Percentiles rank a stretch among this genome's conserved stretches.
Conservation (phyloP, 2,797 vertebrate species). For the Allochrocebus solatus region DNA sequence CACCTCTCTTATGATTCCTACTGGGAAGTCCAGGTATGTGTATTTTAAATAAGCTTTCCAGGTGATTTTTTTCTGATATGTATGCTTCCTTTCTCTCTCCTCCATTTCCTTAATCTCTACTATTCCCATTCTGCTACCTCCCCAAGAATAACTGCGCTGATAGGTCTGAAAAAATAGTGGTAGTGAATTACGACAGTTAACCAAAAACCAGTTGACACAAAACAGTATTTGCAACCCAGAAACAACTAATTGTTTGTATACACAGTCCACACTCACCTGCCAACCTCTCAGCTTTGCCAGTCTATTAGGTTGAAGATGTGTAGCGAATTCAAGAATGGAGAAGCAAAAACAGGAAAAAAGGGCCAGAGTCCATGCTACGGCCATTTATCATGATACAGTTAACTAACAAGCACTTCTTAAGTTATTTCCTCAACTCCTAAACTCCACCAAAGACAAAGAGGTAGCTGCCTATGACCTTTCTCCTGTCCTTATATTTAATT, state of each 20-base stretch:
- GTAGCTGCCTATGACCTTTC: background rate
- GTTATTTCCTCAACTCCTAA: background rate
- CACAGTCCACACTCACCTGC: background rate
- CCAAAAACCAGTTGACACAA: background rate
- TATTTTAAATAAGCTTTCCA: background rate
- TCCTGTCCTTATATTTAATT: conserved; percentile 43
- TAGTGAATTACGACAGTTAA: background rate
- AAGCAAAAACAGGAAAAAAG: background rate
- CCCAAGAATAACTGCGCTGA: background rate
- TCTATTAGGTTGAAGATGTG: background rate
- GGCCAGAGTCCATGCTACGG: background rate
- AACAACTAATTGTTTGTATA: background rate
- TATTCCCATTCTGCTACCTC: background rate
- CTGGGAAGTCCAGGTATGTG: background rate
- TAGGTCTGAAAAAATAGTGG: background rate
- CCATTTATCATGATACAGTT: background rate
- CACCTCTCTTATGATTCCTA: background rate
- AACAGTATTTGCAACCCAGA: background rate
- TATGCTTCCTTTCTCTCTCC: background rate
- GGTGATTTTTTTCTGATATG: background rate
- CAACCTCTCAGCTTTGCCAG: background rate
- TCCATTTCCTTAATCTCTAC: background rate
- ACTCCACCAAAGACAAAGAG: conserved; percentile 9
- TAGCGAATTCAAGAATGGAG: background rate
- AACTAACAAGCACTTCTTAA: background rate